These are phyloP conservation scores for Dromiciops gliroides DNA, from an alignment of 2,113 vertebrate species.

Conservation along the genomic window DNA sequence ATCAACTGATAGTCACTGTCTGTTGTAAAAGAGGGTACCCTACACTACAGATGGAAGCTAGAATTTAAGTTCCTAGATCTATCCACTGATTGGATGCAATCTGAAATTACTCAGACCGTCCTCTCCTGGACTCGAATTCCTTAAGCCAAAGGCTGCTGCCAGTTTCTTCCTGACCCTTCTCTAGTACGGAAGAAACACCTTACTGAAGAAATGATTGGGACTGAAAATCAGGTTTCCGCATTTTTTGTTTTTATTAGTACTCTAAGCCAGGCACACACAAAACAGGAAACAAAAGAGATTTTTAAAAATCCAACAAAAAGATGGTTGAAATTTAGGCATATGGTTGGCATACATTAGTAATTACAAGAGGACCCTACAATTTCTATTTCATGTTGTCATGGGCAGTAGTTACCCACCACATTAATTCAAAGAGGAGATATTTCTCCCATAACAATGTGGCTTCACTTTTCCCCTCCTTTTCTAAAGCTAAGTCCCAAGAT, in stretches of 20 bases:
- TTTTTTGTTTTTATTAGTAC: background rate
- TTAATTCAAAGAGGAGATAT: background rate
- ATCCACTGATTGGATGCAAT: background rate
- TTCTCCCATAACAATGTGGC: background rate
- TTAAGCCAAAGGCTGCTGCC: background rate
- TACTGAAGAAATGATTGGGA: background rate
- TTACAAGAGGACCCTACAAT: background rate
- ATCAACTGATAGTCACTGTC: slow-evolving; percentile 14
- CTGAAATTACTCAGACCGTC: background rate
- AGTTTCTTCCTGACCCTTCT: background rate
- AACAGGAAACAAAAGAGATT: background rate
- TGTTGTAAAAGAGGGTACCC: background rate
- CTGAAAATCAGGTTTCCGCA: background rate
- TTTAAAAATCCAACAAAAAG: background rate
- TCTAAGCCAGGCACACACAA: background rate
- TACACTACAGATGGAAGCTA: background rate
- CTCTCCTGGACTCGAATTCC: background rate
- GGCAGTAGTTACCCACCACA: background rate
- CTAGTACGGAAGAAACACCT: background rate
- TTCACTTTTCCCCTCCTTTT: background rate
- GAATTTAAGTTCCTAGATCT: background rate
- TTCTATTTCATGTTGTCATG: background rate
- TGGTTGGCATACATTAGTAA: background rate
- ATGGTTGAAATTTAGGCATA: background rate
- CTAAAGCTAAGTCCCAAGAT: background rate